Base-by-base conservation (phyloP, 1,140 invertebrate species). In the Tribolium castaneum region DNA sequence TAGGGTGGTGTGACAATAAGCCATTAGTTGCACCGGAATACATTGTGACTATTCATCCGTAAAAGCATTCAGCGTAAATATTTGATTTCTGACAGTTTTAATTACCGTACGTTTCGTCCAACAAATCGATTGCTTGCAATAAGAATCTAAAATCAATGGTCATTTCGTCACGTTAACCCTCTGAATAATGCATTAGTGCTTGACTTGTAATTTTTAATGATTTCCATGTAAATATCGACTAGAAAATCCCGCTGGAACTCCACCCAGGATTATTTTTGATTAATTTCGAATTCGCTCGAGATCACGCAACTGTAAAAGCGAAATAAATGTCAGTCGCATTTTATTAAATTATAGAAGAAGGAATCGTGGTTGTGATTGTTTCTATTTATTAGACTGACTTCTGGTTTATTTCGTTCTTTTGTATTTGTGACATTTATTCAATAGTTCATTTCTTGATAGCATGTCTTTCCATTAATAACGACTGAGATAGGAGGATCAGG, bases 261-360 rank as follows among this genome's bases (percentile, higher is more conserved):
- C 59, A 70, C 79, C 79, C 74, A 62, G 75, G 76, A 72, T 80
- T 78, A 80, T 73, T 75, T 80, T 80, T 80, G 79, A 80, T 80
- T 78, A 77, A 77, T 75, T 80, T 73, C 51, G 76, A 78, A 78
- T 77, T 70, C 59, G 59, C 75, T 73, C 75, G 73, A 70, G 16
- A 75, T 77, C 79, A 80, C 79, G 79, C 79, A 80, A 80, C 73
- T 52, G 34, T 62, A 66, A 78, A 78, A 78, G 49, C 79, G 72
- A 78, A 80, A 80, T 80, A 78, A 77, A 80, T 80, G 79, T 77
- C 72, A 75, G 79, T 71, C 70, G 70, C 72, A 77, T 78, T 80
- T 80, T 80, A 80, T 80, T 80, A 80, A 80, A 80, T 78, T 80
- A 80, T 73, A 52, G 49, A 51, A 73, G 12, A 9, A 54, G 71